Evolutionary conservation across 1,140 invertebrate genomes (phyloP).

Genomic region (Belonocnema kinseyi): DNA sequence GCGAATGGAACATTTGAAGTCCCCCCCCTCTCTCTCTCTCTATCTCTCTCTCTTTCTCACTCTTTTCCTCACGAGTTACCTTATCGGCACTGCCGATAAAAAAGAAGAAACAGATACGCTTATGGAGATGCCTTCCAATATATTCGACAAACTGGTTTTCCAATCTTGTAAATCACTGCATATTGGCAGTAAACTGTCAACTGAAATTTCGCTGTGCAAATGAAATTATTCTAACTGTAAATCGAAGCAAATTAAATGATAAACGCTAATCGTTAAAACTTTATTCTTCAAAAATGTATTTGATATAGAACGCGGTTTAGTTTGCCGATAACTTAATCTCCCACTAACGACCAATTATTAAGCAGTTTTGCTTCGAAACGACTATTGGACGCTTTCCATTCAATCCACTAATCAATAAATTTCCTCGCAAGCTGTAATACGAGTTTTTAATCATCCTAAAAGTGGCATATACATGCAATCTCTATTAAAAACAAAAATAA

Average conservation of each 20-base stretch:
- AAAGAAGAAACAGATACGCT: conserved; percentile 8
- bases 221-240: conserved; percentile 27
- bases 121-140: conserved; percentile 27
- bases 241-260: conserved; percentile 20
- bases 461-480: conserved; percentile 20
- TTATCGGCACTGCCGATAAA: not conserved
- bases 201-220: conserved; percentile 26
- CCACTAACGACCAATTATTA: conserved; percentile 28
- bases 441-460: conserved; percentile 21
- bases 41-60: not conserved
- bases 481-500: not conserved
- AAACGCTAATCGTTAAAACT: not conserved
- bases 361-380: conserved; percentile 7
- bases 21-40: too few species aligned
- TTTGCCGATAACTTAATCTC: conserved; percentile 17
- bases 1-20: not conserved
- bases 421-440: conserved; percentile 24
- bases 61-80: not conserved
- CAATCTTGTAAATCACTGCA: conserved; percentile 22
- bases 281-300: not conserved
- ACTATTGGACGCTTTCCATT: conserved; percentile 18
- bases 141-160: conserved; percentile 13
- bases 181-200: conserved; percentile 25
- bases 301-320: conserved; percentile 3
- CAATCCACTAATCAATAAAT: conserved; percentile 27